phyloP scores from a whole-genome alignment of 2,797 vertebrate genomes.

The Gobio occitaniae region DNA sequence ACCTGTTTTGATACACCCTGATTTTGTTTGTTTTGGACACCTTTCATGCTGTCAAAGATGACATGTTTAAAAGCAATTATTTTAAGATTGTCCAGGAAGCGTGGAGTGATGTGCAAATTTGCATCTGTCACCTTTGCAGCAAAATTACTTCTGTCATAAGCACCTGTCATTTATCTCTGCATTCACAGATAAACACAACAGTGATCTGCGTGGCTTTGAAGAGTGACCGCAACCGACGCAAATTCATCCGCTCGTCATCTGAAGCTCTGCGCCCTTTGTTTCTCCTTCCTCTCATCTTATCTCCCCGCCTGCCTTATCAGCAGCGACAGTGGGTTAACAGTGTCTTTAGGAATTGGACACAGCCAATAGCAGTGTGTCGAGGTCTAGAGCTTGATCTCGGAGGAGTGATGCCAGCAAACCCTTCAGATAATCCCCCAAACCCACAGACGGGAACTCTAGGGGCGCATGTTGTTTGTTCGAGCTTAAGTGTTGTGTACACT shows the following conservation, averaged over 20 bases:
- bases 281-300: conserved; percentile 72
- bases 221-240: conserved; percentile 33
- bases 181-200: background rate
- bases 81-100: conserved; percentile 41
- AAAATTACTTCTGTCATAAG: background rate
- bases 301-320: conserved; percentile 69
- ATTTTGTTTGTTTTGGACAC: conserved; percentile 32
- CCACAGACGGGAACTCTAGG: background rate
- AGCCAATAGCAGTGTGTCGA: conserved; percentile 66
- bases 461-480: background rate
- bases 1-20: background rate
- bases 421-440: conserved; percentile 42
- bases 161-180: background rate
- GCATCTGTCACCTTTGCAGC: conserved; percentile 12
- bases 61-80: conserved; percentile 46
- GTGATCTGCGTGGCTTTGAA: background rate
- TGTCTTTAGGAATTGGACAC: conserved; percentile 69
- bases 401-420: conserved; percentile 23
- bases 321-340: conserved; percentile 67
- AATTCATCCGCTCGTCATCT: conserved; percentile 53
- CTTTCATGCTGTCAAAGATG: conserved; percentile 1
- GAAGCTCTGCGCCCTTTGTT: conserved; percentile 67
- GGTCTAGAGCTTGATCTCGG: conserved; percentile 50
- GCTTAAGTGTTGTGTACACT: conserved; percentile 30
- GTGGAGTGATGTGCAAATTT: conserved; percentile 35